Base-by-base conservation (phyloP, 1,140 invertebrate genomes). In the Drosophila melanogaster region DNA sequence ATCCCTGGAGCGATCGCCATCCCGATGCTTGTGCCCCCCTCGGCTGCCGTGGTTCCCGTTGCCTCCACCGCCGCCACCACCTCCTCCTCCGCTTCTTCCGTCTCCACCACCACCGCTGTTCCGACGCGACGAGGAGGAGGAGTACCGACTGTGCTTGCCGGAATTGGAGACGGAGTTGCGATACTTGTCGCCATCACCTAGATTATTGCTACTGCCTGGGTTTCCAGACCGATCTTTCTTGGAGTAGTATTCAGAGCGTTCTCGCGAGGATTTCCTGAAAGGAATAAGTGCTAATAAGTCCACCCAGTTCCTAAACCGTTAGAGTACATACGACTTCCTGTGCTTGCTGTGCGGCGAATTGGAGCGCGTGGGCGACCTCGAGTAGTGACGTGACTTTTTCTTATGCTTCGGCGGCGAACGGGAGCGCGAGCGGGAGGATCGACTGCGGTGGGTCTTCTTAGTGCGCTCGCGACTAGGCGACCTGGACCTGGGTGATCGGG, bases 371-470 rank as follows among this genome's bases (percentile, higher is more conserved):
- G 77, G 78, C 0, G 91, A 92, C 0, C 89, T 65, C 33, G 91
- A 92, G 54, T 92, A 92, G 46, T 92, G 89, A 4, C 90, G 75
- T 6, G 90, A 90, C 57, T 92, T 92, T 55, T 92, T 92, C 54
- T 91, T 92, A 64, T 81, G 89, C 46, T 92, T 92, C 7, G 77
- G 69, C 71, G 70, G 62, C 0, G 90, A 75, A 10, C 85, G 75
- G 2, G 93, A 84, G 90, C 94, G 50, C 12, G 90, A 81, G 59
- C 93, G 93, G 35, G 93, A 93, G 59, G 93, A 87, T 60, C 94
- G 90, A 40, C 77, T 90, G 8, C 77, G 59, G 72, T 91, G 43
- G 46, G 80, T 70, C 61, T 94, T 93, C 59, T 93, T 93, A 71
- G 93, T 78, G 60, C 94, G 85, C 12, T 90, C 85, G 12, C 86